Base-by-base conservation (phyloP, 2,888 invertebrate species). In the Nasonovia ribisnigri region DNA sequence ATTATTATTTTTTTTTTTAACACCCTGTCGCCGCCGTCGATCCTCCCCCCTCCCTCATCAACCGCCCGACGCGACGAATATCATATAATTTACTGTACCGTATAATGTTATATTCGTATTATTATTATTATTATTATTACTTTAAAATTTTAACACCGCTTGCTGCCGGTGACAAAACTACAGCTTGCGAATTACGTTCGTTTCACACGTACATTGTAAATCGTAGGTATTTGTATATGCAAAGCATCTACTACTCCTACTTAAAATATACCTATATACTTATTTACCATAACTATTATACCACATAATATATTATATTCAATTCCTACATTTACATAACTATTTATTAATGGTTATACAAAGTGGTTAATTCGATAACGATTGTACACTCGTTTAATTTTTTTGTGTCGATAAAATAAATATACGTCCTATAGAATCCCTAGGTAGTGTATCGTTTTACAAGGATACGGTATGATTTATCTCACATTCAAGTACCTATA, bases 31-130 rank as follows among this genome's bases (percentile, higher is more conserved):
- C 77, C 77, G 11, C 20, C 86, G 46, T 86, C n/a, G 46, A 86
- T 86, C 46, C 89, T 57, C 6, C 48, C 6, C 48, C 77, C 36
- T 36, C 67, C 36, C n/a, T 36, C 36, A 77, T 77, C 90, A 43
- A n/a, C 48, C 48, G 1, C 20, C 29, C 29, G 1, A 48, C 51
- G 10, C 57, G 42, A 36, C 42, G 51, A 91, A 91, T 67, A 91
- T 84, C 91, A 54, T 88, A 88, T 89, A 89, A 89, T 91, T 91
- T 84, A 91, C 51, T 84, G 36, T 26, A 42, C 84, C n/a, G 90
- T 48, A 54, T 54, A 77, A 77, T 77, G 77, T 77, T 77, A 77
- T 77, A 77, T 77, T 77, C 77, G 36, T 77, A 77, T 57, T 77
- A 77, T 77, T 77, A 77, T 36, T 77, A 20, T 36, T 67, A 36